Conservation (phyloP, 2,113 vertebrate genomes). For the Lophura nycthemera region DNA sequence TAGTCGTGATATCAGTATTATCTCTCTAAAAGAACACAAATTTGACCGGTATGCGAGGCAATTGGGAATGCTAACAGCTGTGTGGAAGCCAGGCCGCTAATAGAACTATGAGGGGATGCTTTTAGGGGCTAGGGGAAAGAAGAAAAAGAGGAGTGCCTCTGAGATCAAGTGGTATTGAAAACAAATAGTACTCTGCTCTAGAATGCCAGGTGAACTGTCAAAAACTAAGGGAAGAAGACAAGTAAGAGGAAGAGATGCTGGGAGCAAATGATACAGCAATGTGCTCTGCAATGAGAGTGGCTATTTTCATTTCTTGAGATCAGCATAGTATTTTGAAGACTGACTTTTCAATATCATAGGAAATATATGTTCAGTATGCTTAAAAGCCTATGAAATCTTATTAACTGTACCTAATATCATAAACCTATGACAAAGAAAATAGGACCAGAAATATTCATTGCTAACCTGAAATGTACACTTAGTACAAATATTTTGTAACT, state of each 20-base stretch:
- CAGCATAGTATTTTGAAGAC: not conserved
- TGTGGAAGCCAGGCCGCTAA: not conserved
- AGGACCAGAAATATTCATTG: not conserved
- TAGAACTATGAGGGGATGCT: not conserved
- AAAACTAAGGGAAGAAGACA: not conserved
- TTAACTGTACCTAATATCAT: not conserved
- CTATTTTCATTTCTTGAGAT: not conserved
- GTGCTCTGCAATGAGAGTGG: not conserved
- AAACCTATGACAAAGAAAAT: not conserved
- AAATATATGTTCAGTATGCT: not conserved
- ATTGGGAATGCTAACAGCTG: not conserved
- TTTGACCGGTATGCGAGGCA: not conserved
- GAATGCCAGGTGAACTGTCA: not conserved
- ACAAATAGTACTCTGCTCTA: not conserved
- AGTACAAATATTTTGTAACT: not conserved
- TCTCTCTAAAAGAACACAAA: not conserved
- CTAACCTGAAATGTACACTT: not conserved
- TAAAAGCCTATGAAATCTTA: not conserved
- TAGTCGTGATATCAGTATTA: not conserved
- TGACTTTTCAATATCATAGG: not conserved
- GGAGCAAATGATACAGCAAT: not conserved
- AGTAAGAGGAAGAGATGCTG: not conserved
- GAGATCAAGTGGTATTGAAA: not conserved
- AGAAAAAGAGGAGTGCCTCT: not conserved
- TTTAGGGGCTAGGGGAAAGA: not conserved